These are phyloP conservation scores for Oryzias melastigma DNA, from an alignment of 2,113 vertebrate genomes.

Conservation along the genomic window DNA sequence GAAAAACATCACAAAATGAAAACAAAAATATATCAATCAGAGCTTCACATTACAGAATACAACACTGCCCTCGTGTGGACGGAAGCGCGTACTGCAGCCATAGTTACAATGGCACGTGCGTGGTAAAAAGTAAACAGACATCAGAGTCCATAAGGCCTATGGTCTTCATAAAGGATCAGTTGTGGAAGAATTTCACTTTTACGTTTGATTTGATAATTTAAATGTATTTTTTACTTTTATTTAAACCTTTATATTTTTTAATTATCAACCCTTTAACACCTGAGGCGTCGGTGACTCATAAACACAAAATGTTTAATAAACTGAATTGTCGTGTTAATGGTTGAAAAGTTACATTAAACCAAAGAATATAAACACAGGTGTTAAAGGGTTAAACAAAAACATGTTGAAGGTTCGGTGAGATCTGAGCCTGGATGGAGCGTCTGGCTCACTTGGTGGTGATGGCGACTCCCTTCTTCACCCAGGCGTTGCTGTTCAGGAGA, in stretches of 20 bases:
- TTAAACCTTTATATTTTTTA: neutral
- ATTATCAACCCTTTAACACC: no score
- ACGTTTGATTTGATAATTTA: neutral
- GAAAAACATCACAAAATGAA: no score
- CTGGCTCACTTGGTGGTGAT: slow-evolving; percentile 65
- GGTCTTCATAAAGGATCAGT: neutral
- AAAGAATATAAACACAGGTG: no score
- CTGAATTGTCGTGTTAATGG: no score
- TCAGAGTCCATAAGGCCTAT: neutral
- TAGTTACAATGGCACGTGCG: neutral
- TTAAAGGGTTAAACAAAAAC: no score
- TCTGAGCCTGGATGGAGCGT: neutral
- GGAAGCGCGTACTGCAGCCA: neutral
- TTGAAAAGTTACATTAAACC: no score
- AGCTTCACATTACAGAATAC: neutral
- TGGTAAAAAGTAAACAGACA: neutral
- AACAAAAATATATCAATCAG: no score
- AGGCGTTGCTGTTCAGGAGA: slow-evolving; percentile 68
- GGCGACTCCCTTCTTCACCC: slow-evolving; percentile 74
- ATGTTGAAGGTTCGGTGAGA: neutral
- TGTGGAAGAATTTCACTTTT: neutral
- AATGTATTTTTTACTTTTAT: neutral
- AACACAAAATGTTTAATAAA: no score
- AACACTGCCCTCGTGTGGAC: slow-evolving; percentile 26
- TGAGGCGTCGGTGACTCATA: no score